A percentile compares a stretch with the other conserved stretches of the same genome.
These are phyloP conservation scores for Trachymyrmex cornetzi DNA, from an alignment of 1,140 invertebrate genomes.

Conservation along the genomic window DNA sequence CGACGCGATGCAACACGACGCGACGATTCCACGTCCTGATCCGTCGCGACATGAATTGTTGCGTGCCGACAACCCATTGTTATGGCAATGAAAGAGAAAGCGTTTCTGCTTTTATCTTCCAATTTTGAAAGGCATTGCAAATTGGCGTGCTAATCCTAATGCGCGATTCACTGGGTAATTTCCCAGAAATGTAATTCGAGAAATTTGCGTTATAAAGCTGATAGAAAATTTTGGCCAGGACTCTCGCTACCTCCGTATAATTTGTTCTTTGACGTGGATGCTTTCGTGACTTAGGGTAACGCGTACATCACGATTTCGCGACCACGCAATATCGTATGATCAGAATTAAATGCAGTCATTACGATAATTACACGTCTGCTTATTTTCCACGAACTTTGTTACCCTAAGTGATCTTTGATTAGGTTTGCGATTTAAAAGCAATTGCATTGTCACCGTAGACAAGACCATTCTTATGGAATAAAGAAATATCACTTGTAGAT, in stretches of 20 bases:
- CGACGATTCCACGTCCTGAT: conserved; percentile 73
- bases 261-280: conserved; percentile 32
- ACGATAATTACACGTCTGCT: conserved; percentile 39
- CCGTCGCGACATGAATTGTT: conserved; percentile 69
- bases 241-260: conserved; percentile 2
- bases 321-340: conserved; percentile 56
- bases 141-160: conserved; percentile 73
- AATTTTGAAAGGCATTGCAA: conserved; percentile 69
- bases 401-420: background rate
- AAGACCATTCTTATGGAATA: conserved; percentile 19
- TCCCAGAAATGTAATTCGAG: conserved; percentile 71
- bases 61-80: conserved; percentile 71
- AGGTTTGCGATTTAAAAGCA: conserved; percentile 15
- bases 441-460: conserved; percentile 4
- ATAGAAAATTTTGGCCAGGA: conserved; percentile 44
- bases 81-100: conserved; percentile 67
- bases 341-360: conserved; percentile 49
- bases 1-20: conserved; percentile 68
- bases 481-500: conserved; percentile 24
- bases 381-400: conserved; percentile 10
- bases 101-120: conserved; percentile 70
- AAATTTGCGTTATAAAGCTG: conserved; percentile 63
- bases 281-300: conserved; percentile 52
- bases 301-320: conserved; percentile 22
- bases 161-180: conserved; percentile 68